phyloP scores from a whole-genome alignment of 2,113 vertebrate genomes.

The Acinonyx jubatus region DNA sequence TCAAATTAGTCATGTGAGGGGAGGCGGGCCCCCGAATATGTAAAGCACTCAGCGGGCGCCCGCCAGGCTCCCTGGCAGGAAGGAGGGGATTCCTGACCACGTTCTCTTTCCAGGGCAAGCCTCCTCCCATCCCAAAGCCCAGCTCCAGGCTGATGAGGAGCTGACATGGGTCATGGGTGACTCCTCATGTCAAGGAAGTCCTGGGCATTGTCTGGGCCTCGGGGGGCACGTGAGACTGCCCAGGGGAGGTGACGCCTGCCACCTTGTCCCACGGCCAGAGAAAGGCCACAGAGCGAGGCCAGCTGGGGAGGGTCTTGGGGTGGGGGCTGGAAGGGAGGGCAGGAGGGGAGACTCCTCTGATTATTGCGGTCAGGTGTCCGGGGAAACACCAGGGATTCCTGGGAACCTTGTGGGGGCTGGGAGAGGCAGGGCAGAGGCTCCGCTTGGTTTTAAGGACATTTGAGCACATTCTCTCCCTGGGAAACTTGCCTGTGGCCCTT shows the following conservation, averaged over 20 bases:
- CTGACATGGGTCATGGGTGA: background rate
- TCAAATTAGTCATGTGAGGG: slow-evolving; percentile 49
- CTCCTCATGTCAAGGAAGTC: background rate
- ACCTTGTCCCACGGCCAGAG: background rate
- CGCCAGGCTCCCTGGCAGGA: background rate
- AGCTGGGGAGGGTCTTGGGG: background rate
- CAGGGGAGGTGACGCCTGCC: background rate
- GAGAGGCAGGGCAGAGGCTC: slow-evolving; percentile 57
- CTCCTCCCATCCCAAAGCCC: background rate
- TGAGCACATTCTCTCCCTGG: background rate
- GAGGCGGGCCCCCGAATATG: slow-evolving; percentile 57
- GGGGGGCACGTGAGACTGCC: rapidly evolving
- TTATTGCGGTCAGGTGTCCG: slow-evolving; percentile 83
- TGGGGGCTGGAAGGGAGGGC: background rate
- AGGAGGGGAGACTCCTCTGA: slow-evolving; percentile 43
- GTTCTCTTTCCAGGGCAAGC: background rate
- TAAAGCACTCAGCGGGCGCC: slow-evolving; percentile 55
- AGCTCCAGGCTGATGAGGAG: background rate
- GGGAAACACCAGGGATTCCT: slow-evolving; percentile 51
- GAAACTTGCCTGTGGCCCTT: background rate
- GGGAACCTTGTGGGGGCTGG: slow-evolving; percentile 3
- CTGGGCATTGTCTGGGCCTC: background rate
- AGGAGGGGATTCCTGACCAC: slow-evolving; percentile 25
- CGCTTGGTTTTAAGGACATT: background rate
- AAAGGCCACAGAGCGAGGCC: slow-evolving; percentile 34